Base-by-base conservation (phyloP, 1,140 invertebrate genomes). In the Zaprionus africanus region DNA sequence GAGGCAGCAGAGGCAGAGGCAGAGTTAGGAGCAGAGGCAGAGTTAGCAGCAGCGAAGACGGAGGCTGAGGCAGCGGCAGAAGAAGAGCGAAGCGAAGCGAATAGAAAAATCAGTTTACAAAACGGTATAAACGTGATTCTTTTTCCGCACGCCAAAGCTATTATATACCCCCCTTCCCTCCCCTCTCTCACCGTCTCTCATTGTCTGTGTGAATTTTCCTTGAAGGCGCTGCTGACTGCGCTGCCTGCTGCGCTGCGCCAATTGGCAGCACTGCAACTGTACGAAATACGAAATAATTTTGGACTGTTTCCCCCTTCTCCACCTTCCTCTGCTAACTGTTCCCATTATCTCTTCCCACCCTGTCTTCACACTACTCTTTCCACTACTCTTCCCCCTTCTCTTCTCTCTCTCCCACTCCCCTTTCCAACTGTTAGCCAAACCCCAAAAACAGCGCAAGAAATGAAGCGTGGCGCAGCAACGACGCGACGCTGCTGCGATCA, bases 51-150 rank as follows among this genome's bases (percentile, higher is more conserved):
- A 75, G 46, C 9, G 31, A 34, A 24, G 49, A 28, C 54, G 38
- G 26, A 43, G 17, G 54, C 24, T 0, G 49, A 46, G 46, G 19
- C 53, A 51, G 56, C 9, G 46, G 61, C 46, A 36, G 61, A 24
- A 41, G 19, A 34, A 41, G 31, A 56, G 11, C 26, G 31, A 57
- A 53, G n/a, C 31, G 53, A 58, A 57, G 65, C 65, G 41, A 43
- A 74, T 74, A 74, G 78, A 62, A 78, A 88, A 88, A 90, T 88
- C 85, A 90, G 78, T 71, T 76, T 79, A 90, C 85, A 88, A 88
- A 88, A 88, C 85, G 85, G 85, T 88, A 88, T 79, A 88, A 88
- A 88, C 85, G 85, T 88, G 85, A 88, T 88, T 88, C 78, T 84
- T 78, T 82, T 82, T 69, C 70, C 75, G 53, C 73, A 80, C 76